Evolutionary conservation across 2,797 vertebrate species (phyloP).

Genomic region (Anguilla pacifica): DNA sequence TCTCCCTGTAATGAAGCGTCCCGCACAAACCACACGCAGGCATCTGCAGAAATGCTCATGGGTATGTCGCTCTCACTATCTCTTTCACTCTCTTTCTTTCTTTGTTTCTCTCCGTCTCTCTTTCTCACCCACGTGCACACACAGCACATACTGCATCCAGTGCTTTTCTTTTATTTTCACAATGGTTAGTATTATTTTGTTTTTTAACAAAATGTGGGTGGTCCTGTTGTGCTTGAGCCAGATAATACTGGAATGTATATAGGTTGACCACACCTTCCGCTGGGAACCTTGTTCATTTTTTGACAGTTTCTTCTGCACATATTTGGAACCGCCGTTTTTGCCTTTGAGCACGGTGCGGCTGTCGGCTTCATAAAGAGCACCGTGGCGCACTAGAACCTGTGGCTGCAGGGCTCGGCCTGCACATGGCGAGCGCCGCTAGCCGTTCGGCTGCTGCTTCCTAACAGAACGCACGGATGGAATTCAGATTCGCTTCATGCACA

Average conservation of each 20-base stretch:
- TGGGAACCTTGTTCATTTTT: background rate
- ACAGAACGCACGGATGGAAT: background rate
- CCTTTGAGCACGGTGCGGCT: background rate
- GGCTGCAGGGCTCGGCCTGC: background rate
- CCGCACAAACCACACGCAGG: conserved; percentile 61
- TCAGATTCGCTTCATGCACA: background rate
- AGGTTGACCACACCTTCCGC: background rate
- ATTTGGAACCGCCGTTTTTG: background rate
- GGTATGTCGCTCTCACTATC: background rate
- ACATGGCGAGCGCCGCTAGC: background rate
- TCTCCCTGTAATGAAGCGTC: conserved; percentile 60
- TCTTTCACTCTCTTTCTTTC: too few relatives aligned
- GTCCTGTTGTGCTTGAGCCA: background rate
- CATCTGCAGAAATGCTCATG: conserved; percentile 37
- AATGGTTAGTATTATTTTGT: background rate
- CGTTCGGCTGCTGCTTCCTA: background rate
- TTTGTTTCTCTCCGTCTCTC: background rate
- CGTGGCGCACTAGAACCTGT: too few relatives aligned
- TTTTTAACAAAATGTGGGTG: background rate
- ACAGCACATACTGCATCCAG: conserved; percentile 28
- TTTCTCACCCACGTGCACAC: background rate
- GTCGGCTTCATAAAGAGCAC: background rate
- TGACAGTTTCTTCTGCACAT: background rate
- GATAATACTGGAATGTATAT: background rate
- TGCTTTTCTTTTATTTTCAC: background rate